A percentile compares a stretch with the other conserved stretches of the same genome.
phyloP scores from a whole-genome alignment of 2,888 invertebrate species.

The Aelia acuminata region DNA sequence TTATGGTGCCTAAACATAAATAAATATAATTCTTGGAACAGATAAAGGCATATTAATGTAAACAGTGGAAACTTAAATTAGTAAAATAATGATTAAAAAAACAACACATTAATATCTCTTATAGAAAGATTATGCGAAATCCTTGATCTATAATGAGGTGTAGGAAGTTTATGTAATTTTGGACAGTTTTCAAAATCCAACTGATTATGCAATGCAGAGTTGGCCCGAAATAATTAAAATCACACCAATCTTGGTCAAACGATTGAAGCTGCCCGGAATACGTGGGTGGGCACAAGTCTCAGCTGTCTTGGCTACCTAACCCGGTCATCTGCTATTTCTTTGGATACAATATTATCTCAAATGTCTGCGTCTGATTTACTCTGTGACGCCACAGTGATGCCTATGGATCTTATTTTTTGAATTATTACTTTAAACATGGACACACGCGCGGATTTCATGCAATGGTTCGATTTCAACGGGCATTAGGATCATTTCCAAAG shows the following conservation, averaged over 20 bases:
- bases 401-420: background rate
- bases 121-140: background rate
- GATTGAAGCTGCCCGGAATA: background rate
- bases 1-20: too few relatives aligned
- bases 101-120: background rate
- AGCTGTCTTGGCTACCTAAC: background rate
- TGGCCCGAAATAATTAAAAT: background rate
- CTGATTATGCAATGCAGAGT: background rate
- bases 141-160: conserved; percentile 6
- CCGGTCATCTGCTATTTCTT: background rate
- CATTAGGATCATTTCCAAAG: too few relatives aligned
- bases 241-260: background rate
- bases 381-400: background rate
- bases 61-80: background rate
- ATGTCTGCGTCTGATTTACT: background rate
- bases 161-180: background rate
- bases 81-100: background rate
- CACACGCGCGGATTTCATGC: too few relatives aligned
- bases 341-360: background rate
- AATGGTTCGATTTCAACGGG: too few relatives aligned
- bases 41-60: too few relatives aligned
- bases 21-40: too few relatives aligned
- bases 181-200: conserved; percentile 8
- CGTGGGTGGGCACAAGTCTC: background rate
- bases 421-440: background rate